Evolutionary conservation across 2,888 invertebrate genomes (phyloP).

Genomic region (Syrista parreyssii): DNA sequence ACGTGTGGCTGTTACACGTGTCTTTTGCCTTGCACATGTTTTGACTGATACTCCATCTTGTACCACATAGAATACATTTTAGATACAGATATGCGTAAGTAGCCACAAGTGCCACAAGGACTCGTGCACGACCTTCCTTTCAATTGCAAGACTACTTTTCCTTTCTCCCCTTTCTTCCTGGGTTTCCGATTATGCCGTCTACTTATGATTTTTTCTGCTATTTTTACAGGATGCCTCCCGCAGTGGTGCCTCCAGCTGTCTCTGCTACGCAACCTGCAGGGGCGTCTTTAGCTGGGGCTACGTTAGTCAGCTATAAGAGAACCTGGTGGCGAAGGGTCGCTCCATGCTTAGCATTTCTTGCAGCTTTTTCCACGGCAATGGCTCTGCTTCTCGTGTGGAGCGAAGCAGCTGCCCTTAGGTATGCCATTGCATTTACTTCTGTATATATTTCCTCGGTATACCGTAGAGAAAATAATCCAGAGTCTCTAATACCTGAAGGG

Average conservation of each 20-base stretch:
- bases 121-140: background rate
- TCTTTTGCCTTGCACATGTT: background rate
- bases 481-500: background rate
- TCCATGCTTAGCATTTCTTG: slow-evolving; percentile 79
- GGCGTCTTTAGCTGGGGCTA: slow-evolving; percentile 35
- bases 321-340: slow-evolving; percentile 68
- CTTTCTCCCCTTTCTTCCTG: background rate
- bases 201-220: background rate
- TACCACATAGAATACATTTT: background rate
- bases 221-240: slow-evolving; percentile 46
- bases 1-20: background rate
- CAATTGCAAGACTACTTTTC: background rate
- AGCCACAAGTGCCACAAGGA: background rate
- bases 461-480: background rate
- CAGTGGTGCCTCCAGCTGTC: slow-evolving; percentile 26
- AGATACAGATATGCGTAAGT: background rate
- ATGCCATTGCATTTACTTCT: slow-evolving; percentile 19
- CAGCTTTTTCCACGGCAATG: slow-evolving; percentile 85
- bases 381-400: slow-evolving; percentile 82
- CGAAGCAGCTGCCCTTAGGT: slow-evolving; percentile 79
- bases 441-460: background rate
- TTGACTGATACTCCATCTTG: background rate
- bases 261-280: slow-evolving; percentile 24
- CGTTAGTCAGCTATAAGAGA: slow-evolving; percentile 45
- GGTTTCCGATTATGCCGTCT: background rate